Evolutionary conservation across 2,113 vertebrate species (phyloP).

Genomic region (Oreotrochilus melanogaster): DNA sequence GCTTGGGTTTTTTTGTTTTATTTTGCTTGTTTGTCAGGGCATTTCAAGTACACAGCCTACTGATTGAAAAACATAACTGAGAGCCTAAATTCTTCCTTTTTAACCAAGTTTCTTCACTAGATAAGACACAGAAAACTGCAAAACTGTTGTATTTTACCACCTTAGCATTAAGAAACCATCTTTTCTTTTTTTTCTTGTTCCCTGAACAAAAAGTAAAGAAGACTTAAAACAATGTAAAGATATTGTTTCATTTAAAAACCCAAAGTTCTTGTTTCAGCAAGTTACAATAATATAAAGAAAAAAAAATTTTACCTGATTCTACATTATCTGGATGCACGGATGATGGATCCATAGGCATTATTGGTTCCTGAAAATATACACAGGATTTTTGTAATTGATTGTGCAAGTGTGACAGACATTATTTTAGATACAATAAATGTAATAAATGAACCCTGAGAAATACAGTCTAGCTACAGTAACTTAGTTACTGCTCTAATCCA

Average conservation of each 20-base stretch:
- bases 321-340: constrained; percentile 83
- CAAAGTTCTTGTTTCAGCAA: neutral
- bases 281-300: neutral
- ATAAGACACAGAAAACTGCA: neutral
- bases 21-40: neutral
- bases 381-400: neutral
- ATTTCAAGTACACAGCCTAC: neutral
- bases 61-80: neutral
- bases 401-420: neutral
- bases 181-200: neutral
- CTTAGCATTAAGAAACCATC: neutral
- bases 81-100: neutral
- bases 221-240: fast-evolving
- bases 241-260: neutral
- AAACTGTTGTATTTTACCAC: neutral
- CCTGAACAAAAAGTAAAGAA: neutral
- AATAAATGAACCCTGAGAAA: neutral
- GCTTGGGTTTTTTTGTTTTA: neutral
- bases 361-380: constrained; percentile 84
- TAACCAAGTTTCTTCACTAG: neutral
- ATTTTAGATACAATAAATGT: neutral
- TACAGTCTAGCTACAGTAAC: neutral
- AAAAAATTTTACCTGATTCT: constrained; percentile 84
- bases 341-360: constrained; percentile 82
- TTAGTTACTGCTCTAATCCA: neutral